Percentiles rank a stretch among this genome's conserved stretches.
Conservation (phyloP, 2,797 vertebrate genomes). For the Pseudochaenichthys georgianus region DNA sequence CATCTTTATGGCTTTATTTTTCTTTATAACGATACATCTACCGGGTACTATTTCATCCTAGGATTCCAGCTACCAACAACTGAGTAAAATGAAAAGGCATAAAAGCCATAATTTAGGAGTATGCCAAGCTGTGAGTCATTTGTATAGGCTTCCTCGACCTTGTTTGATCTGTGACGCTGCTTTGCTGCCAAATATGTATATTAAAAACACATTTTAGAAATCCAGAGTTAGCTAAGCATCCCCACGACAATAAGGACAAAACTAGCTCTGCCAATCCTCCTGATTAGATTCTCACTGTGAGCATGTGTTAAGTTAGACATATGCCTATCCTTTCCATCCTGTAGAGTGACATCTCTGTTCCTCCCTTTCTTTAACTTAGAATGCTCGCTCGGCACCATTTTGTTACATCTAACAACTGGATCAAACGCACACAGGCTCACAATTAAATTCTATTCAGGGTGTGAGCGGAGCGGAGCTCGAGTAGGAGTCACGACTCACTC, state of each 20-base stretch:
- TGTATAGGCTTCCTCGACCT: background rate
- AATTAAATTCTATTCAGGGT: background rate
- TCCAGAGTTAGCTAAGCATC: background rate
- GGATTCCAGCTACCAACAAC: background rate
- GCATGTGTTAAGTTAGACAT: background rate
- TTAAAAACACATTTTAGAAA: background rate
- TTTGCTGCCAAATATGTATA: background rate
- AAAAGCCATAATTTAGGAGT: background rate
- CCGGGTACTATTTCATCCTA: background rate
- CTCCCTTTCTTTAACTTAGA: background rate
- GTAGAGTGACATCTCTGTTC: background rate
- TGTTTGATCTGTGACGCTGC: background rate
- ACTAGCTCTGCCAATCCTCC: background rate
- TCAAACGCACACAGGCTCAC: constrained; percentile 28
- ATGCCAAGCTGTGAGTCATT: background rate
- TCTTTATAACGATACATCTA: background rate
- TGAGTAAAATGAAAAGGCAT: background rate
- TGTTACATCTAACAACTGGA: constrained; percentile 41
- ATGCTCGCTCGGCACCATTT: background rate
- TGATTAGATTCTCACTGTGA: background rate
- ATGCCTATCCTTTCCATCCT: background rate
- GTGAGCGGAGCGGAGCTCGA: constrained; percentile 27
- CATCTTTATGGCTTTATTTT: background rate
- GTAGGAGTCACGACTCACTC: constrained; percentile 77
- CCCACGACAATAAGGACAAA: background rate